Conservation (phyloP, 2,888 invertebrate species). For the Phanerotoma sp. region DNA sequence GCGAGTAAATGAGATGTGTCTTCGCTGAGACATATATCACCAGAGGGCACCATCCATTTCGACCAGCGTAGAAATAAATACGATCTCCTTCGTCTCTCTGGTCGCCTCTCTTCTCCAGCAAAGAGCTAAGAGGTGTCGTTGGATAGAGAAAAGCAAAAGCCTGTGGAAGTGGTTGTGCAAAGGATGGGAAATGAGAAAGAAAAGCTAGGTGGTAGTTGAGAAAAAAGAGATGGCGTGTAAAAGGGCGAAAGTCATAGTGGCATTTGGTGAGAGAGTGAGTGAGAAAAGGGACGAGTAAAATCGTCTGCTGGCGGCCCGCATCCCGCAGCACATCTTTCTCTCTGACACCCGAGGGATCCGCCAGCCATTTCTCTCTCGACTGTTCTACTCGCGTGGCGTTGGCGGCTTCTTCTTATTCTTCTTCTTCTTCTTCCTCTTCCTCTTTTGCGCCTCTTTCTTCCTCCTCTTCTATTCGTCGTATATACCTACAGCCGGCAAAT, state of each 20-base stretch:
- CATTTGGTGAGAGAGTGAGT: constrained; percentile 28
- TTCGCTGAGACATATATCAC: constrained; percentile 45
- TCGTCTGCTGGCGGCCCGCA: constrained; percentile 47
- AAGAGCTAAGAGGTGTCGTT: constrained; percentile 23
- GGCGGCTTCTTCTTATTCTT: neutral
- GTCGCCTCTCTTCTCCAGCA: constrained; percentile 14
- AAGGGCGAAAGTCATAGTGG: constrained; percentile 32
- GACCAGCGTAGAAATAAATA: constrained; percentile 50
- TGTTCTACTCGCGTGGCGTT: constrained; percentile 33
- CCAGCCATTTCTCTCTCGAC: constrained; percentile 46
- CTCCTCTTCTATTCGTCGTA: constrained; percentile 25
- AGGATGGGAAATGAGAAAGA: constrained; percentile 2
- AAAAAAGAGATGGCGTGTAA: constrained; percentile 25
- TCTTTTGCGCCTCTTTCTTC: neutral
- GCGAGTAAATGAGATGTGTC: constrained; percentile 62
- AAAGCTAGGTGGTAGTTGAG: constrained; percentile 5
- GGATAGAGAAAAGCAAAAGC: constrained; percentile 25
- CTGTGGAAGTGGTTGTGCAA: constrained; percentile 9
- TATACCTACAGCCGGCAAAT: constrained; percentile 48
- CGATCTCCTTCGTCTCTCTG: constrained; percentile 41
- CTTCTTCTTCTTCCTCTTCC: neutral
- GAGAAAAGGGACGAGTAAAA: constrained; percentile 32
- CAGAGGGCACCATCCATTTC: constrained; percentile 36
- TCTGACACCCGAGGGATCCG: constrained; percentile 48
- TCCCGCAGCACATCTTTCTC: constrained; percentile 52